A percentile compares a stretch with the other conserved stretches of the same genome.
These are phyloP conservation scores for Hypolimnas misippus DNA, from an alignment of 2,888 invertebrate species.

Conservation along the genomic window DNA sequence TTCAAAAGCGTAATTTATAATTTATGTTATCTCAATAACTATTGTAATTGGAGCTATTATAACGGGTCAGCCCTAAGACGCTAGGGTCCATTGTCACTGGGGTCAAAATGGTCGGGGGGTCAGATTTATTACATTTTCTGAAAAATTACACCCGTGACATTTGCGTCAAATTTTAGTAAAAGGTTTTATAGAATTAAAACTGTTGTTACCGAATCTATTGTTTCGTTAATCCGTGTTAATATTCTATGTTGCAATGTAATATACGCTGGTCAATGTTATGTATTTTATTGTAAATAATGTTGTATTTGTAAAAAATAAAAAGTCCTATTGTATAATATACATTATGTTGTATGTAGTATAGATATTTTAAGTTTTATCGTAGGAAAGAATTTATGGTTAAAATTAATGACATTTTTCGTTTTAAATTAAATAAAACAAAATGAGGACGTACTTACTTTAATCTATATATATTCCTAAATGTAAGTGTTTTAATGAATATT, in stretches of 20 bases:
- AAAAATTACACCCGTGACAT: conserved; percentile 67
- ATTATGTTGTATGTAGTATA: too few species aligned
- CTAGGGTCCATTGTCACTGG: conserved; percentile 61
- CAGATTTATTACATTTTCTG: conserved; percentile 72
- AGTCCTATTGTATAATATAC: too few species aligned
- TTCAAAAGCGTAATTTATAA: conserved; percentile 65
- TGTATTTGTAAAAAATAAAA: too few species aligned
- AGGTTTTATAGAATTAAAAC: conserved; percentile 37
- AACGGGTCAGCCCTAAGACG: conserved; percentile 77
- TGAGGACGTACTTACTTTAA: too few species aligned
- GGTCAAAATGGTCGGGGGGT: conserved; percentile 80
- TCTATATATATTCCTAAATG: too few species aligned
- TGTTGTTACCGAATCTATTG: neutral
- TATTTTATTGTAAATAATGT: neutral
- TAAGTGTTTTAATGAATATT: too few species aligned
- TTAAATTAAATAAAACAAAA: too few species aligned
- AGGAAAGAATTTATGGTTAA: too few species aligned
- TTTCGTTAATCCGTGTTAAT: conserved; percentile 1
- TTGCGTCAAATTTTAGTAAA: conserved; percentile 55
- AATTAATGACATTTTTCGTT: too few species aligned
- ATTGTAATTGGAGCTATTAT: conserved; percentile 77
- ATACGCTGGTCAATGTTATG: neutral
- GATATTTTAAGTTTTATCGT: too few species aligned
- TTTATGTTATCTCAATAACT: conserved; percentile 78
- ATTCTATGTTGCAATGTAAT: neutral